Evolutionary conservation across 2,113 vertebrate genomes (phyloP).

Genomic region (Gallinago paraguaiae): DNA sequence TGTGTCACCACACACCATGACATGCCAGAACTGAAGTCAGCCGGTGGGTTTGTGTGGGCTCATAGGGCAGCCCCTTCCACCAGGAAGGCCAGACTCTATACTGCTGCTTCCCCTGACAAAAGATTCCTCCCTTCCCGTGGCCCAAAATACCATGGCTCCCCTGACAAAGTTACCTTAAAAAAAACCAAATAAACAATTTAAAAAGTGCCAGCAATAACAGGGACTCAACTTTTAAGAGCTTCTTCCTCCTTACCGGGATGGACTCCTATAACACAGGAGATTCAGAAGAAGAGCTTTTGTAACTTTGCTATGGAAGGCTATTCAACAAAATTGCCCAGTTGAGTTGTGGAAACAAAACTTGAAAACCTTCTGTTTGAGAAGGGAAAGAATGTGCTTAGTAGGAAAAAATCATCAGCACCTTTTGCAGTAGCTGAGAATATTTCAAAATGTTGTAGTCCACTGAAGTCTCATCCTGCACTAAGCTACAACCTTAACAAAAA

Average conservation of each 20-base stretch:
- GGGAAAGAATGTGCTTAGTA: background rate
- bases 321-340: background rate
- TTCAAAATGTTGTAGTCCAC: background rate
- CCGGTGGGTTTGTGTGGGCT: background rate
- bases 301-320: background rate
- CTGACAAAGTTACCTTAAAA: background rate
- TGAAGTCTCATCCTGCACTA: background rate
- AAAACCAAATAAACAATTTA: background rate
- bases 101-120: rapidly evolving
- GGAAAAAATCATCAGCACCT: background rate
- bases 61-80: background rate
- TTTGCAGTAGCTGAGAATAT: background rate
- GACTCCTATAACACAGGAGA: background rate
- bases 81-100: background rate
- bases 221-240: background rate
- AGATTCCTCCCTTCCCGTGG: background rate
- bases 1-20: background rate
- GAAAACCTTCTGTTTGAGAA: background rate
- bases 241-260: background rate
- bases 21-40: rapidly evolving
- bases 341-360: background rate
- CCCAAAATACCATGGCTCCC: background rate
- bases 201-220: background rate
- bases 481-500: background rate
- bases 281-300: background rate